These are phyloP conservation scores for Pedetes capensis DNA, from an alignment of 2,113 vertebrate genomes.

Conservation along the genomic window DNA sequence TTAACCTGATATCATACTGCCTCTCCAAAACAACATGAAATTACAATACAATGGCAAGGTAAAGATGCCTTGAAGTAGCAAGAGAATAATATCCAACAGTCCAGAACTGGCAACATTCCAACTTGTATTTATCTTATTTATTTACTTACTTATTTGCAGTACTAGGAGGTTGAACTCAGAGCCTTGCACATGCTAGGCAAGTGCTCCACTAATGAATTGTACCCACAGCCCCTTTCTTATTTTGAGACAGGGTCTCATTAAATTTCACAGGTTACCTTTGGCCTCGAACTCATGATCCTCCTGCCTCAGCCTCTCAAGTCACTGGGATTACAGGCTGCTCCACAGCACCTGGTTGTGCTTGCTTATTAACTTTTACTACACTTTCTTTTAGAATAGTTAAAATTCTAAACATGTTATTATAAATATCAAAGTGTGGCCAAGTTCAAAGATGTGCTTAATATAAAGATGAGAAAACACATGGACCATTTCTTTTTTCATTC, in stretches of 20 bases:
- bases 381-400: slow-evolving; percentile 38
- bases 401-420: not conserved
- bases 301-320: too few species aligned
- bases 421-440: slow-evolving; percentile 27
- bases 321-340: too few species aligned
- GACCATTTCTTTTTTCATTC: slow-evolving; percentile 5
- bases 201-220: too few species aligned
- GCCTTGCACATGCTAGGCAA: too few species aligned
- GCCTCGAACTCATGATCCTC: too few species aligned
- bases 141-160: too few species aligned
- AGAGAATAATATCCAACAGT: not conserved
- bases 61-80: slow-evolving; percentile 21
- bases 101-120: not conserved
- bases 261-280: too few species aligned
- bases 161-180: too few species aligned
- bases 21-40: not conserved
- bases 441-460: not conserved
- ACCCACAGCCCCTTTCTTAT: too few species aligned
- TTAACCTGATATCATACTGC: not conserved
- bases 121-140: too few species aligned
- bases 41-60: not conserved
- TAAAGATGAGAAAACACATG: not conserved
- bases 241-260: too few species aligned
- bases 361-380: slow-evolving; percentile 4
- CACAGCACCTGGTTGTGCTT: too few species aligned